These are phyloP conservation scores for Dicaeum eximium DNA, from an alignment of 2,113 vertebrate genomes.

Conservation along the genomic window DNA sequence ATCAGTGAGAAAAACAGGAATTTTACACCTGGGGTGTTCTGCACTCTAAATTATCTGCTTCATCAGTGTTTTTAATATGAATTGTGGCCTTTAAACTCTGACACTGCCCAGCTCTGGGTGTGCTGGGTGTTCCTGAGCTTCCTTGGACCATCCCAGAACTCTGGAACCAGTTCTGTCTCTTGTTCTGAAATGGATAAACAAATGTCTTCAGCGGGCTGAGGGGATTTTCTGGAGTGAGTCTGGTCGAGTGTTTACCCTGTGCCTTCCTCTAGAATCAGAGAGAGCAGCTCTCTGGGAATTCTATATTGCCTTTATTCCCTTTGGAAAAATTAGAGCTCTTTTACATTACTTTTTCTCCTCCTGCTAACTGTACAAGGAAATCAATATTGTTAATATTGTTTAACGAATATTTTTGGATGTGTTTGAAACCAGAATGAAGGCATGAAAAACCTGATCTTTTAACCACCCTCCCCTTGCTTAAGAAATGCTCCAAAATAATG, in stretches of 20 bases:
- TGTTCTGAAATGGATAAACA: neutral
- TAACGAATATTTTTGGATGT: neutral
- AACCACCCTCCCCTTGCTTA: neutral
- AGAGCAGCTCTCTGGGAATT: neutral
- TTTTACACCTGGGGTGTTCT: neutral
- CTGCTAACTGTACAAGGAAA: neutral
- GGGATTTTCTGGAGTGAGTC: neutral
- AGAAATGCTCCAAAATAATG: neutral
- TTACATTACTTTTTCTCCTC: neutral
- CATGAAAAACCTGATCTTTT: neutral
- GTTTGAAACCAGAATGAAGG: neutral
- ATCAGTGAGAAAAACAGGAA: neutral
- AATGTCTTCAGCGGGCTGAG: neutral
- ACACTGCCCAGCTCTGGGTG: neutral
- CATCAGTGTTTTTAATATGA: neutral
- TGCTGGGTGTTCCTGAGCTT: neutral
- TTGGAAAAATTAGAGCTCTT: neutral
- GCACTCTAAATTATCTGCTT: rapidly evolving
- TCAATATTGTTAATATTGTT: neutral
- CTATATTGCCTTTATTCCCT: neutral
- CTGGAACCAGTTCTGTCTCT: neutral
- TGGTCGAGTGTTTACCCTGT: too few species aligned
- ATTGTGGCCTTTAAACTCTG: neutral
- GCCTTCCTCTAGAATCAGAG: neutral
- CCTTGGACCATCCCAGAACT: neutral